These are phyloP conservation scores for Eilema depressum DNA, from an alignment of 2,888 invertebrate species.

Conservation along the genomic window DNA sequence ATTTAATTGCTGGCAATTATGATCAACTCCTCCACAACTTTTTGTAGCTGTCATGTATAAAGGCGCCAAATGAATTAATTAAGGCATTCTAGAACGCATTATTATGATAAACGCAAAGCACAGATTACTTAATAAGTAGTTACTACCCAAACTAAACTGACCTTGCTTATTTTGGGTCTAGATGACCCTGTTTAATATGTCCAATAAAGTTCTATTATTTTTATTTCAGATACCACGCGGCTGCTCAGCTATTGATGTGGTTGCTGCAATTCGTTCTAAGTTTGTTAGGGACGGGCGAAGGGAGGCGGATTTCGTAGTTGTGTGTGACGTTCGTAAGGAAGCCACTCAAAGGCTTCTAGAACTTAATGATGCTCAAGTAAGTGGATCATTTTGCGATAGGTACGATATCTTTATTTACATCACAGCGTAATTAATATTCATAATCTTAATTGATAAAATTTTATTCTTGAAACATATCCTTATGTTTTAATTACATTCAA, in stretches of 20 bases:
- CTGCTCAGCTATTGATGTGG: slow-evolving; percentile 93
- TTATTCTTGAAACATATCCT: not conserved
- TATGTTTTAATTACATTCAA: not conserved
- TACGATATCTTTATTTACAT: slow-evolving; percentile 1
- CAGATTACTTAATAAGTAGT: too few species aligned
- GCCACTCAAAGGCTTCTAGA: slow-evolving; percentile 91
- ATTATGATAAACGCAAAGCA: too few species aligned
- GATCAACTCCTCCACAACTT: not conserved
- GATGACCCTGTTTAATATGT: too few species aligned
- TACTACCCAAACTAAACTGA: too few species aligned
- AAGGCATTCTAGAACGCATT: too few species aligned
- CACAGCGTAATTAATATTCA: not conserved
- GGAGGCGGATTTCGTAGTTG: slow-evolving; percentile 96
- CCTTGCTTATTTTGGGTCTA: too few species aligned
- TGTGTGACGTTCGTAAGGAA: slow-evolving; percentile 95
- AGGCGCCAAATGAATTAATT: too few species aligned
- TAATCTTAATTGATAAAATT: not conserved
- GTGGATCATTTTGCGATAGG: slow-evolving; percentile 35
- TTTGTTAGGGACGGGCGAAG: slow-evolving; percentile 90
- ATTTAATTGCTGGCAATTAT: too few species aligned
- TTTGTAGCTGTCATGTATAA: too few species aligned
- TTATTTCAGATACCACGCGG: slow-evolving; percentile 90
- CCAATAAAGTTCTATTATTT: slow-evolving; percentile 33
- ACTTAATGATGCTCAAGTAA: slow-evolving; percentile 93
- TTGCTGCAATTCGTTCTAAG: slow-evolving; percentile 91